Evolutionary conservation across 1,140 invertebrate genomes (phyloP).

Genomic region (Doryteuthis pealeii): DNA sequence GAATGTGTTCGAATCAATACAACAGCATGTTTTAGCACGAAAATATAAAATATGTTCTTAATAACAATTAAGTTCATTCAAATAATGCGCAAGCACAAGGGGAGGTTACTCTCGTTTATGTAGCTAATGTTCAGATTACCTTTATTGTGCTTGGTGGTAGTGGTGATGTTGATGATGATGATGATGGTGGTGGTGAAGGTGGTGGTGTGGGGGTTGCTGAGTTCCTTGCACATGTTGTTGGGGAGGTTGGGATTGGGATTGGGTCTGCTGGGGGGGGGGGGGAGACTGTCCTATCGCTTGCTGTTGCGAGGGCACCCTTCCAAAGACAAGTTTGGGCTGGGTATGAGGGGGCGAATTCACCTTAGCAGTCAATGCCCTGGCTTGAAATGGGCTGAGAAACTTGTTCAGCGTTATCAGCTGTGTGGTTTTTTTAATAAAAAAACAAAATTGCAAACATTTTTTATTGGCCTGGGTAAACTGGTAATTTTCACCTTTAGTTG

Average conservation of each 20-base stretch:
- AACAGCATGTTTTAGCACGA: no score
- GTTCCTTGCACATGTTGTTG: neutral
- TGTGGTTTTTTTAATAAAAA: no score
- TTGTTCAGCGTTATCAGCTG: neutral
- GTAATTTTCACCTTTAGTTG: no score
- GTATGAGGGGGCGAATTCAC: constrained; percentile 3
- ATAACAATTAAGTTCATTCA: no score
- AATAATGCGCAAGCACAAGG: no score
- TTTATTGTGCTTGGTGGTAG: neutral
- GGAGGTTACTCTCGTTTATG: no score
- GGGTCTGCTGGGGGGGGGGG: neutral
- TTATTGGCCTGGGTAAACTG: no score
- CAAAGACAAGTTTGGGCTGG: constrained; percentile 6
- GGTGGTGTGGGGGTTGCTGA: neutral
- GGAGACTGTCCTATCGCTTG: neutral
- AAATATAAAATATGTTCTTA: no score
- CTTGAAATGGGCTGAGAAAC: constrained; percentile 1
- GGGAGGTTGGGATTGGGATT: neutral
- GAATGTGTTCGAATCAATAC: no score
- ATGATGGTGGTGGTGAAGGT: neutral
- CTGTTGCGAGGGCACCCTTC: neutral
- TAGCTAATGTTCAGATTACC: no score
- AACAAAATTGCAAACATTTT: no score
- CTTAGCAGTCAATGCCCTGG: neutral
- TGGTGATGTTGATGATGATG: neutral